Evolutionary conservation across 1,140 invertebrate genomes (phyloP).

Genomic region (Bombus huntii): DNA sequence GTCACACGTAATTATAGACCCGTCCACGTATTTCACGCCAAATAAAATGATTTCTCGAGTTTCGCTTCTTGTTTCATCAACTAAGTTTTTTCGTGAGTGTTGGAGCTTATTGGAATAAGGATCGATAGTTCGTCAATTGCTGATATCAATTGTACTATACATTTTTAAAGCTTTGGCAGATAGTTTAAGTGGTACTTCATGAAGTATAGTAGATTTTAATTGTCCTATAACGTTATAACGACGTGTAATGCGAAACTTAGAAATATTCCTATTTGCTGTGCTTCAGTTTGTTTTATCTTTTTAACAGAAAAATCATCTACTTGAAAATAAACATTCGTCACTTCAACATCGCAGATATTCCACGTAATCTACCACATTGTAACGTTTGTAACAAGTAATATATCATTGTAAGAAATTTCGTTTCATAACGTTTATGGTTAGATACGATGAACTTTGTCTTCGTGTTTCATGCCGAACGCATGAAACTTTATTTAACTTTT

Average conservation of each 20-base stretch:
- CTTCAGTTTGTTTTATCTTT: background rate
- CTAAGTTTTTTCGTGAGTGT: background rate
- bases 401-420: background rate
- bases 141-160: no score
- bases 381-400: background rate
- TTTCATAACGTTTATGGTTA: background rate
- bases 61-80: background rate
- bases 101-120: background rate
- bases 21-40: slow-evolving; percentile 47
- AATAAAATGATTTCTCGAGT: slow-evolving; percentile 17
- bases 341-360: background rate
- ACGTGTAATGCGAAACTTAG: no score
- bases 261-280: no score
- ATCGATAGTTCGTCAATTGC: background rate
- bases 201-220: no score
- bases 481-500: background rate
- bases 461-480: background rate
- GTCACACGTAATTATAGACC: slow-evolving; percentile 61
- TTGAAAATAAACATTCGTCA: background rate
- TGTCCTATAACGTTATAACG: no score
- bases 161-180: no score
- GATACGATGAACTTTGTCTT: background rate
- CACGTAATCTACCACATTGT: background rate
- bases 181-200: no score
- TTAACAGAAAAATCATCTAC: background rate